A percentile compares a stretch with the other conserved stretches of the same genome.
These are phyloP conservation scores for Sebastes oblongus DNA, from an alignment of 2,797 vertebrate species.

Conservation along the genomic window DNA sequence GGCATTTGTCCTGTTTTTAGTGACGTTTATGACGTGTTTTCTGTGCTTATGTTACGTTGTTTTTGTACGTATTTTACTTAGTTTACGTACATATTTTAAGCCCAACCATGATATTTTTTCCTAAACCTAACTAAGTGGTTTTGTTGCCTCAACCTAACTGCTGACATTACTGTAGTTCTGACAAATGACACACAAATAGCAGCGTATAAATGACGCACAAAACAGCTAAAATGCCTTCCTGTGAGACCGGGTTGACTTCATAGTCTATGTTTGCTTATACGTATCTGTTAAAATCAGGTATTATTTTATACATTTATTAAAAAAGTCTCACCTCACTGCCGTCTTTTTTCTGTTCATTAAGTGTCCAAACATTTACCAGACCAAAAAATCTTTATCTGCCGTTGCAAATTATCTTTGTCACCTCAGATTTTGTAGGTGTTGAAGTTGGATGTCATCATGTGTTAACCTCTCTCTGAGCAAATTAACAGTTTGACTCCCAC, in stretches of 20 bases:
- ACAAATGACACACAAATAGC: too few relatives aligned
- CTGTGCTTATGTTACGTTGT: too few relatives aligned
- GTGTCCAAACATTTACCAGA: background rate
- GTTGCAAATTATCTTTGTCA: background rate
- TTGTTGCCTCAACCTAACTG: too few relatives aligned
- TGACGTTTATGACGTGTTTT: too few relatives aligned
- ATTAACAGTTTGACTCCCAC: slow-evolving; percentile 47
- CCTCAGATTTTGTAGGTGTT: background rate
- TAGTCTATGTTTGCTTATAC: background rate
- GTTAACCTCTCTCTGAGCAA: slow-evolving; percentile 2
- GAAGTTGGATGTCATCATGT: slow-evolving; percentile 13
- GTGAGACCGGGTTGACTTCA: too few relatives aligned
- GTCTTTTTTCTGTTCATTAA: background rate
- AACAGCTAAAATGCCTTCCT: too few relatives aligned
- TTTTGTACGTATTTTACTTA: too few relatives aligned
- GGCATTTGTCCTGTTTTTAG: too few relatives aligned
- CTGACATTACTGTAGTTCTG: too few relatives aligned
- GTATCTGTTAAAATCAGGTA: background rate
- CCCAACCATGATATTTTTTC: too few relatives aligned
- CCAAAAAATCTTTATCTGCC: background rate
- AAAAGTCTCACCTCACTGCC: background rate
- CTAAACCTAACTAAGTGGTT: too few relatives aligned
- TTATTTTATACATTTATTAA: background rate
- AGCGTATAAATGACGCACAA: rapidly evolving
- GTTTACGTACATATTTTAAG: too few relatives aligned